phyloP scores from a whole-genome alignment of 2,888 invertebrate genomes.

The Lycocerus yunnanus region DNA sequence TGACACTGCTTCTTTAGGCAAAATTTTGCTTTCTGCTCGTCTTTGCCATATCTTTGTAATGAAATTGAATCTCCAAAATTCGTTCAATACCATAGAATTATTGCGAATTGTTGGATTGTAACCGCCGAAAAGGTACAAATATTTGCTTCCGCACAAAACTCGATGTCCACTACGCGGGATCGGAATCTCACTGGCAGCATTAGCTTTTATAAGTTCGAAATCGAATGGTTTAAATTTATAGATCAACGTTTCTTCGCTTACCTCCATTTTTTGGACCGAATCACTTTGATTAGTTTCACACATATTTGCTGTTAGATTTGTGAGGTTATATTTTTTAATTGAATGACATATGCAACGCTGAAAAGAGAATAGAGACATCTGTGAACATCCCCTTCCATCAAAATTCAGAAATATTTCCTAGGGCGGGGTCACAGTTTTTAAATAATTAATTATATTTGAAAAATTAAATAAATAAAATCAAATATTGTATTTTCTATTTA shows the following conservation, averaged over 20 bases:
- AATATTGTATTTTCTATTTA: no score
- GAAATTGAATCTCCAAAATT: slow-evolving; percentile 7
- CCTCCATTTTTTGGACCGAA: not conserved
- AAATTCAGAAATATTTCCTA: not conserved
- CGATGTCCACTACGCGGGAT: not conserved
- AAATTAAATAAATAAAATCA: no score
- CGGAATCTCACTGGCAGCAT: not conserved
- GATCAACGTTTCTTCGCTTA: not conserved
- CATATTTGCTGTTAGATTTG: not conserved
- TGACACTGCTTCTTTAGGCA: not conserved
- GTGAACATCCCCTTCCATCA: not conserved
- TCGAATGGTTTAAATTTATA: not conserved
- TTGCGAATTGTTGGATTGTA: not conserved
- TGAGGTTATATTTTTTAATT: not conserved
- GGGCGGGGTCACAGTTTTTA: no score
- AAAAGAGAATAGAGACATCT: not conserved
- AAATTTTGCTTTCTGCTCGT: not conserved
- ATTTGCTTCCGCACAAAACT: slow-evolving; percentile 3
- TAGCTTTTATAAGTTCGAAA: not conserved
- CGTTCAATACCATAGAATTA: not conserved
- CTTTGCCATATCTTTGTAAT: not conserved
- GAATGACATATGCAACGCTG: not conserved
- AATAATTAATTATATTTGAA: no score
- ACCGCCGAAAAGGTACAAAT: slow-evolving; percentile 3
- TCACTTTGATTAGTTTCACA: not conserved